Base-by-base conservation (phyloP, 2,888 invertebrate species). In the Diaphora mendica region DNA sequence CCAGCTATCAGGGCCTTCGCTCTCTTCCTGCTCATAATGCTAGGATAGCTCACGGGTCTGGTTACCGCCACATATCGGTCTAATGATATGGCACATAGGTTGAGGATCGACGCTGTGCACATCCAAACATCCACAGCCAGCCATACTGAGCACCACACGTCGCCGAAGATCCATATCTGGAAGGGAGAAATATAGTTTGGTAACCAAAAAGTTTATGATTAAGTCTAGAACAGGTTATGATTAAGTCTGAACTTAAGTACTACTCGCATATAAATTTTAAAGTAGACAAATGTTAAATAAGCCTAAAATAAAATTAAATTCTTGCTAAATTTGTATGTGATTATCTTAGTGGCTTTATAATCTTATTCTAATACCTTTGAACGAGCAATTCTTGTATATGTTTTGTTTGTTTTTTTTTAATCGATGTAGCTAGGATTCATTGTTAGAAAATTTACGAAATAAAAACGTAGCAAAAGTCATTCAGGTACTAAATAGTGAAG, bases 121-220 rank as follows among this genome's bases (percentile, higher is more conserved):
- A 99, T 98, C 99, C 99, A 99, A 20, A 99, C 99, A 93, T 99
- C 99, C 74, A 99, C 97, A 0, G 99, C 99, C 79, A 99, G 96
- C 99, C 99, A 99, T 82, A 99, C 97, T 77, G 98, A 98, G 95
- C 99, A 99, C 99, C 99, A 99, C 66, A 98, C 96, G 92, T 98
- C 98, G 70, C 99, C 99, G 91, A 99, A 99, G 87, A 99, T 98
- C 99, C 99, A 99, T 90, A 99, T 97, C 97, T 98, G 96, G 62
- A 79, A 64, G 86, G 83, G 30, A n/a, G 62, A 55, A 42, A 64
- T 17, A 55, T 8, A 15, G 4, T 23, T 55, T 33, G 15, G 9
- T 62, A 17, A 26, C 59, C 5, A n/a, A 26, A 11, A 44, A 44
- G 44, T 2, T 44, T 44, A 44, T 44, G 15, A 15, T 44, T 44